Base-by-base conservation (phyloP, 2,888 invertebrate species). In the Drosophila nigricruria region DNA sequence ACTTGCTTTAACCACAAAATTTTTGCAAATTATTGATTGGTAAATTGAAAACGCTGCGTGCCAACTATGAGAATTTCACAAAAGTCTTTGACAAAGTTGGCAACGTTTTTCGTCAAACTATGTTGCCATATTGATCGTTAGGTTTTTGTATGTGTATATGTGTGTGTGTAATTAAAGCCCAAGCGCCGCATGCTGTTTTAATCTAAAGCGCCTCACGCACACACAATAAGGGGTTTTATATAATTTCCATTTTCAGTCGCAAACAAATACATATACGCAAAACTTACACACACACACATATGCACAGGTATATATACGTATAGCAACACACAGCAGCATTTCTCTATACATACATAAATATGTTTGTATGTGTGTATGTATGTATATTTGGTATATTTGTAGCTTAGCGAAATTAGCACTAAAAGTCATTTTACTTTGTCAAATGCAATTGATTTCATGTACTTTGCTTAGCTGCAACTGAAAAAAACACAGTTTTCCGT, bases 211-310 rank as follows among this genome's bases (percentile, higher is more conserved):
- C 60, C 54, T 63, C 64, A 77, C 77, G 81, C 81, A 78, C 57
- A 78, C 57, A 63, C 65, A 65, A 66, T 69, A 72, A 73, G 66
- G 76, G 82, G 71, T 68, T 84, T 86, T 86, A 86, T 90, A 86
- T 86, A 86, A 86, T 90, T 90, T 86, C 74, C 81, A 86, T 83
- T 90, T 90, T 90, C 83, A 86, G 72, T 50, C 65, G 56, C 68
- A 70, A 70, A 83, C 53, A 63, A 42, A 76, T 59, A 59, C 53
- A 77, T 58, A 61, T 60, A 72, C 70, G 65, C 57, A 54, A 59
- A 67, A 65, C 23, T 57, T 10, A 52, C n/a, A 59, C 47, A 47
- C 47, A 18, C 64, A 64, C 59, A 47, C 53, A n/a, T n/a, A n/a
- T n/a, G 57, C 70, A 70, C 65, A 70, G 61, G 70, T 72, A 67